A percentile compares a stretch with the other conserved stretches of the same genome.
These are phyloP conservation scores for Mixornis gularis DNA, from an alignment of 2,113 vertebrate species.

Conservation along the genomic window DNA sequence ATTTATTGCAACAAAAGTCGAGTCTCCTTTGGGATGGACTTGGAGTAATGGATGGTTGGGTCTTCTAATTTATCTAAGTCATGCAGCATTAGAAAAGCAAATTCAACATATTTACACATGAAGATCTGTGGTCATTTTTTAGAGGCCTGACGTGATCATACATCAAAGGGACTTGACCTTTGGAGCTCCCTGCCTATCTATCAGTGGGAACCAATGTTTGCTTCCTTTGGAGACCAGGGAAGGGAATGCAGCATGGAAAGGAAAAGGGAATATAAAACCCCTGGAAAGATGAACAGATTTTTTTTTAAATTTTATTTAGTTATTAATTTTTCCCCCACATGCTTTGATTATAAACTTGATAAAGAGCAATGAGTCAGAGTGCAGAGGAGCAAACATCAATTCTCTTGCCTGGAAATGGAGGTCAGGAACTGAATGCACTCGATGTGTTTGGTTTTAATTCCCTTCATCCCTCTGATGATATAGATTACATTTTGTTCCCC, in stretches of 20 bases:
- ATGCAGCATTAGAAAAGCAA: constrained; percentile 47
- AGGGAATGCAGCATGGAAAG: neutral
- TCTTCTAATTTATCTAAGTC: constrained; percentile 50
- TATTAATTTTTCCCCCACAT: neutral
- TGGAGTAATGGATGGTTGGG: neutral
- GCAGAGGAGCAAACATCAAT: constrained; percentile 1
- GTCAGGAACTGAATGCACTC: neutral
- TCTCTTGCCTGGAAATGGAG: neutral
- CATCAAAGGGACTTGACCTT: constrained; percentile 32
- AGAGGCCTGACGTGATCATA: constrained; percentile 7
- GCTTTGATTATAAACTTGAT: neutral
- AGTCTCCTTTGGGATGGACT: constrained; percentile 3
- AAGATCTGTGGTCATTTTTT: constrained; percentile 40
- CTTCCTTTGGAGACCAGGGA: neutral
- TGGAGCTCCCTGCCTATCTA: neutral
- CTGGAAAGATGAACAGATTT: neutral
- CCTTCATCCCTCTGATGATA: neutral
- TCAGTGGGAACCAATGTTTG: neutral
- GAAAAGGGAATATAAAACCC: neutral
- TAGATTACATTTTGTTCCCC: neutral
- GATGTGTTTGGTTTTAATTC: constrained; percentile 36
- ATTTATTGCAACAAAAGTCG: neutral
- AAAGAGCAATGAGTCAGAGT: neutral
- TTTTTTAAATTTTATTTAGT: neutral
- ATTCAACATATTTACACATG: constrained; percentile 46